Evolutionary conservation across 2,113 vertebrate genomes (phyloP), one percentile per base, ranked within the genome.

Genomic region (Sorex fumeus): DNA sequence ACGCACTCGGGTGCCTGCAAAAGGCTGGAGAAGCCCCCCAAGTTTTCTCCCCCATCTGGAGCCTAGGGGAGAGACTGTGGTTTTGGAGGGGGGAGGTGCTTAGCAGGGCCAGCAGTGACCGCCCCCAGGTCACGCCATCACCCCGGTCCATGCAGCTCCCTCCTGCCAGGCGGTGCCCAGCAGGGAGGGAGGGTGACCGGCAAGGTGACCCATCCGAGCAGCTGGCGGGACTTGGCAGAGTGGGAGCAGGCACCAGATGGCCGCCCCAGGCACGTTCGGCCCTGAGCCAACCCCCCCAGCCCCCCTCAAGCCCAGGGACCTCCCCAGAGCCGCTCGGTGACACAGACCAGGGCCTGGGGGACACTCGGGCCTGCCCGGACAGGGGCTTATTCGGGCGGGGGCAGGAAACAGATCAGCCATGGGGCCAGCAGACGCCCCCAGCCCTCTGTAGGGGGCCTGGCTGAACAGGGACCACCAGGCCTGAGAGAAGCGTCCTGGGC

Each of bases 161-260:
- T 69, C 91, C 81, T 69, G 30, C 34, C 78, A 83, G 28, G 45
- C 85, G 82, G 64, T 71, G 71, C 72, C 64, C 78, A 27, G 36
- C 75, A 53, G 18, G 19, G 57, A 15, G 43, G 50, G 67, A 90
- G 66, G 91, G 50, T 84, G 19, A 69, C 88, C 80, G 81, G 91
- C 95, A 96, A 96, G 93, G 95, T 96, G 96, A 97, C 96, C 95
- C 87, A 96, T 92, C 96, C 96, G 83, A 84, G 80, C 95, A 97
- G 95, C 95, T 96, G 94, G 88, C 32, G 95, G 95, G 92, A 90
- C 91, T 95, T 96, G 96, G 95, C 95, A 96, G 92, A 93, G 91
- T 92, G 89, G 93, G 93, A 93, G 69, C 87, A 88, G 74, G 64
- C 0, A 34, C 92, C 96, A 97, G 95, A 97, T 96, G 96, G 47